Conservation (phyloP, 2,888 invertebrate genomes). For the Drosophila leonis region DNA sequence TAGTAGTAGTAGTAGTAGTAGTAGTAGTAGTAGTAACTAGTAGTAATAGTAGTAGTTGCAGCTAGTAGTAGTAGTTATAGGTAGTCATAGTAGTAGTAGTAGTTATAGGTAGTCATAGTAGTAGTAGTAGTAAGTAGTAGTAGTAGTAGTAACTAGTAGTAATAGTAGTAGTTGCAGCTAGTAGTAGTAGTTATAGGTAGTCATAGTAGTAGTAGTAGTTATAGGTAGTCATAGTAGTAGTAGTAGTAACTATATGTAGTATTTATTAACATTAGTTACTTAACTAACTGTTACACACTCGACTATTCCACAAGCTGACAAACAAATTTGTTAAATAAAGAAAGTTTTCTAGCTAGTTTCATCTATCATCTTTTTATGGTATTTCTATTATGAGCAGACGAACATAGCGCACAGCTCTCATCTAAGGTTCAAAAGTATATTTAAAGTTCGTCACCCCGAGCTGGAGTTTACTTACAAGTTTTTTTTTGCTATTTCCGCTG, state of each 20-base stretch:
- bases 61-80: too few relatives aligned
- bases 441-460: not conserved
- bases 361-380: too few relatives aligned
- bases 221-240: not conserved
- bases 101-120: not conserved
- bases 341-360: not conserved
- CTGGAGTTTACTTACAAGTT: not conserved
- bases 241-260: not conserved
- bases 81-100: too few relatives aligned
- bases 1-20: too few relatives aligned
- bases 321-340: not conserved
- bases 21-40: too few relatives aligned
- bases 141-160: not conserved
- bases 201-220: not conserved
- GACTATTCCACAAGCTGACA: not conserved
- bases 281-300: not conserved
- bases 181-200: not conserved
- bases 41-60: too few relatives aligned
- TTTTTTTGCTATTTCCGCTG: not conserved
- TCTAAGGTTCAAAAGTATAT: conserved; percentile 1
- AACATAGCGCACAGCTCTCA: not conserved
- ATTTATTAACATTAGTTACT: too few relatives aligned
- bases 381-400: not conserved
- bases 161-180: not conserved
- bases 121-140: not conserved